A percentile compares a stretch with the other conserved stretches of the same genome.
Conservation (phyloP, 2,113 vertebrate genomes). For the Phylloscopus whistleri region DNA sequence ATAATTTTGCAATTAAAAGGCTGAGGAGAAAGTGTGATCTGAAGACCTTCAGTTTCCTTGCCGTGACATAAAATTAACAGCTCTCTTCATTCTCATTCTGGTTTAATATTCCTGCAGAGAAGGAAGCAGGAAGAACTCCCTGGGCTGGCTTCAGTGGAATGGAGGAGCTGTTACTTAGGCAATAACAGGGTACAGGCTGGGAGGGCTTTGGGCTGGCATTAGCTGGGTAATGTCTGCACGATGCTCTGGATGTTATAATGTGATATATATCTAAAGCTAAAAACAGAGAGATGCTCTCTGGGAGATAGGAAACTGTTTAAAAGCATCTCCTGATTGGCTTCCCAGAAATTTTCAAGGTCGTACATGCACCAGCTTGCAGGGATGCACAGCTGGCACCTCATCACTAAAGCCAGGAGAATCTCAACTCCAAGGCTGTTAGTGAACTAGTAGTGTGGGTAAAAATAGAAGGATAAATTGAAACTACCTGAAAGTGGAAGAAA, state of each 20-base stretch:
- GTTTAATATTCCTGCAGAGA: slow-evolving; percentile 42
- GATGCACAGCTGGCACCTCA: slow-evolving; percentile 50
- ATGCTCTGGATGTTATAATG: not conserved
- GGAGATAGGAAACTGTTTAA: not conserved
- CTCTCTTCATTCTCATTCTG: slow-evolving; percentile 27
- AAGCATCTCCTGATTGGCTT: not conserved
- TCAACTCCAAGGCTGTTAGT: not conserved
- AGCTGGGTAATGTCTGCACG: not conserved
- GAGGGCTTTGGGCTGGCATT: not conserved
- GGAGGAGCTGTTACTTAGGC: not conserved
- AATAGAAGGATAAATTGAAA: slow-evolving; percentile 35
- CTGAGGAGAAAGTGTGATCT: slow-evolving; percentile 1
- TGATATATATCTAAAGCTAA: not conserved
- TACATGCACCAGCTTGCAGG: not conserved
- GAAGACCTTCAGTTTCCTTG: slow-evolving; percentile 14
- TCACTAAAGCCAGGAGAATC: not conserved
- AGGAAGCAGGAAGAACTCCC: slow-evolving; percentile 13
- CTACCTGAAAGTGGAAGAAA: slow-evolving; percentile 1
- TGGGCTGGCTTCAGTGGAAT: not conserved
- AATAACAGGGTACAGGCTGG: not conserved
- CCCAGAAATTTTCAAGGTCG: slow-evolving; percentile 3
- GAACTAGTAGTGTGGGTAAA: slow-evolving; percentile 3
- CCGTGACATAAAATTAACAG: slow-evolving; percentile 33
- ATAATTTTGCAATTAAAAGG: slow-evolving; percentile 44
- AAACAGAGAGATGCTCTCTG: not conserved